phyloP scores from a whole-genome alignment of 2,888 invertebrate genomes.

The Cephus rjabovi region DNA sequence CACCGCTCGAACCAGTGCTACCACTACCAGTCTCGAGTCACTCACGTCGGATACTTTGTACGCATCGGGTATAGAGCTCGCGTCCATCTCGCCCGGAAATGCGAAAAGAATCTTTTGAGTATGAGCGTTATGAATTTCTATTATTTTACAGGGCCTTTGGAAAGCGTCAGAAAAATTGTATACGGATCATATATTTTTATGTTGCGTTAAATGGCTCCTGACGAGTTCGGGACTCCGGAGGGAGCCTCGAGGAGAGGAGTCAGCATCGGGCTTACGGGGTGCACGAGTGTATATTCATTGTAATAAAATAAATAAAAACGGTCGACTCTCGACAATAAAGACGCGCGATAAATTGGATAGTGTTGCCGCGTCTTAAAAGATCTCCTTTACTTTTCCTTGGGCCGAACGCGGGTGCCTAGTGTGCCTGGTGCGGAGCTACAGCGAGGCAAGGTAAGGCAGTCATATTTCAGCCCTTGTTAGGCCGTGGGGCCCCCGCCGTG shows the following conservation, averaged over 20 bases:
- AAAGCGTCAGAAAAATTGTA: background rate
- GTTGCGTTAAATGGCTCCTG: background rate
- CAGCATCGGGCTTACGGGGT: background rate
- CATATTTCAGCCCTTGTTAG: conserved; percentile 64
- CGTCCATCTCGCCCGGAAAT: conserved; percentile 22
- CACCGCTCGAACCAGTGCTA: conserved; percentile 21
- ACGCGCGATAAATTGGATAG: conserved; percentile 43
- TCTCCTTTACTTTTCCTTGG: conserved; percentile 45
- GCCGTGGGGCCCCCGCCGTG: conserved; percentile 56
- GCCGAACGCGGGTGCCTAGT: conserved; percentile 21
- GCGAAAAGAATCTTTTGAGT: background rate
- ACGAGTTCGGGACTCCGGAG: background rate
- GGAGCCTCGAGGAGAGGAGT: background rate
- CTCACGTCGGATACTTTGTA: conserved; percentile 28
- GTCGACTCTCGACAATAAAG: conserved; percentile 25
- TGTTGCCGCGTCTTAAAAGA: conserved; percentile 33
- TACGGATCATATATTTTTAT: background rate
- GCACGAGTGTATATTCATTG: background rate
- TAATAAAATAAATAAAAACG: background rate
- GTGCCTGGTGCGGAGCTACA: conserved; percentile 22
- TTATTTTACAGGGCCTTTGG: background rate
- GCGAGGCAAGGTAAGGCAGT: conserved; percentile 49
- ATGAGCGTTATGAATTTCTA: background rate
- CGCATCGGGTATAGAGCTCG: conserved; percentile 26
- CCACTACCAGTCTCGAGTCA: conserved; percentile 22